phyloP scores from a whole-genome alignment of 37 sponge, comb jelly and placozoan genomes.

The Chondrilla cf. caribensis region DNA sequence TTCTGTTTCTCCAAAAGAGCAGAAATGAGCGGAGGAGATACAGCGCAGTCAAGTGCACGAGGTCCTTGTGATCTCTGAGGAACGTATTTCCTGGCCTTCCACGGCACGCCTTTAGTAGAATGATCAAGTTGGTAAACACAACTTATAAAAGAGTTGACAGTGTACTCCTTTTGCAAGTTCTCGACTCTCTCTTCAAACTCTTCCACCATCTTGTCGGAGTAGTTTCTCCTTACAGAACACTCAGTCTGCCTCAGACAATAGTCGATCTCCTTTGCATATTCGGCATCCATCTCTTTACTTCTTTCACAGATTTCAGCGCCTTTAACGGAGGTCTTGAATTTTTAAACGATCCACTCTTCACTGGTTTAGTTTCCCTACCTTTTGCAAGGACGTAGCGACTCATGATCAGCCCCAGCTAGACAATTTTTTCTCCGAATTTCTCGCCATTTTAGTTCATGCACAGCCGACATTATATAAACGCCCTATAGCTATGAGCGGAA shows the following conservation, averaged over 20 bases:
- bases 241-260: constrained; percentile 52
- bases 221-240: constrained; percentile 39
- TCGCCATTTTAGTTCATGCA: too few species aligned
- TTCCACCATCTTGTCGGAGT: constrained; percentile 55
- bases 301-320: constrained; percentile 48
- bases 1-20: background rate
- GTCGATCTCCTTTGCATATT: constrained; percentile 64
- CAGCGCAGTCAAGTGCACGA: background rate
- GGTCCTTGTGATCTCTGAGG: constrained; percentile 23
- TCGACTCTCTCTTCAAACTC: constrained; percentile 59
- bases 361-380: constrained; percentile 18
- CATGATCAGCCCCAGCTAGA: too few species aligned
- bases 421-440: constrained; percentile 56
- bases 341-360: background rate
- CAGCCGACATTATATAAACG: too few species aligned
- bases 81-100: constrained; percentile 60
- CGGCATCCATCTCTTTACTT: constrained; percentile 80
- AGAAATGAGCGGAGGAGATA: background rate
- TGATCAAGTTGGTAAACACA: constrained; percentile 59
- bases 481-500: too few species aligned
- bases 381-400: constrained; percentile 70
- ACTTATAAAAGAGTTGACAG: constrained; percentile 43
- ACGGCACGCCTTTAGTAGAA: constrained; percentile 42
- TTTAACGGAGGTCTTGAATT: background rate
- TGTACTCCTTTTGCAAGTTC: constrained; percentile 54